Conservation (phyloP, 2,888 invertebrate species). For the Chironomus tentans region DNA sequence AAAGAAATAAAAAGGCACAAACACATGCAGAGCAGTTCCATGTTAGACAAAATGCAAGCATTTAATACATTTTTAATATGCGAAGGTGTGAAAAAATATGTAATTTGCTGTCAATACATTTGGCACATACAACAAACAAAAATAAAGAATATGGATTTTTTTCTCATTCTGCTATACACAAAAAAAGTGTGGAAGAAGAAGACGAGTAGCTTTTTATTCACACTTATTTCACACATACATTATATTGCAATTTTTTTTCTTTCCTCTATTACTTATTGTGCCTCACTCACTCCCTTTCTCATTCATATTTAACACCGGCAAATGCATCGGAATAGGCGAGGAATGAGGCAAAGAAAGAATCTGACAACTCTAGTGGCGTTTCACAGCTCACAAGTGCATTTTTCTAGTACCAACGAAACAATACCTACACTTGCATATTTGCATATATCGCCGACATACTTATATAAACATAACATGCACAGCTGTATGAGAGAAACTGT, state of each 20-base stretch:
- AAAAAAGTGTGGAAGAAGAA: not conserved
- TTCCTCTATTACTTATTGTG: no score
- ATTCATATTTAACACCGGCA: no score
- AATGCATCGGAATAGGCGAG: no score
- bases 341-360: no score
- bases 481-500: not conserved
- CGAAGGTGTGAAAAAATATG: not conserved
- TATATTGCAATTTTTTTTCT: no score
- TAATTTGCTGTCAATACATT: not conserved
- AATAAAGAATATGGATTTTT: not conserved
- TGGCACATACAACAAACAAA: not conserved
- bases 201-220: not conserved
- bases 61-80: not conserved
- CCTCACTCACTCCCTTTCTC: no score
- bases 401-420: not conserved
- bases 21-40: no score
- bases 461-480: not conserved
- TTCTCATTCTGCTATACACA: not conserved
- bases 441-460: no score
- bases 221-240: constrained; percentile 6
- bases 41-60: not conserved
- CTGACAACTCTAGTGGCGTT: not conserved
- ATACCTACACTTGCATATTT: not conserved
- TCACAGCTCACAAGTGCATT: constrained; percentile 1
- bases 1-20: no score